These are phyloP conservation scores for Centropus unirufus DNA, from an alignment of 2,113 vertebrate species.

Conservation along the genomic window DNA sequence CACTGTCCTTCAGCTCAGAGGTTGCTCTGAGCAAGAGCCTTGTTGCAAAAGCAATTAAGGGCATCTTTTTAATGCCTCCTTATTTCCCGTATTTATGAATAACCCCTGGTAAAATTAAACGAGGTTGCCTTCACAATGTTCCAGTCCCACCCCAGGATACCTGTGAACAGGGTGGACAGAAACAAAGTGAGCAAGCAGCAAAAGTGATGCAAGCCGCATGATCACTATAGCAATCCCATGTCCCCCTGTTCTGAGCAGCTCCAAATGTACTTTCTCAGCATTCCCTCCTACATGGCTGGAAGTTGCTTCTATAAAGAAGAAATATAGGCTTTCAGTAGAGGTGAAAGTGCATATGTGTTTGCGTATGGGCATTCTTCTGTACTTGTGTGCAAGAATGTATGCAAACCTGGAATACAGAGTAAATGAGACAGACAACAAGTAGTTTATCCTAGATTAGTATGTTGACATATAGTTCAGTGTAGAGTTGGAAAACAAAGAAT, in stretches of 20 bases:
- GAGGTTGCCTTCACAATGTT: neutral
- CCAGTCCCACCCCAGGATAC: neutral
- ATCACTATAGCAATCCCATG: neutral
- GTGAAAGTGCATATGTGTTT: neutral
- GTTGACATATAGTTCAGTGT: constrained; percentile 28
- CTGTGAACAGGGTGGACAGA: neutral
- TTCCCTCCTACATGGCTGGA: neutral
- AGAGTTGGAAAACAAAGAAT: constrained; percentile 53
- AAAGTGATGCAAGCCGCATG: neutral
- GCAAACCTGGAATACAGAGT: neutral
- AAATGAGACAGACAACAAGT: neutral
- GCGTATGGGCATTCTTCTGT: neutral
- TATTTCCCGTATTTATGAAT: neutral
- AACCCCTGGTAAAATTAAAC: neutral
- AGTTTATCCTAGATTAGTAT: neutral
- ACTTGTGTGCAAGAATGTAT: neutral
- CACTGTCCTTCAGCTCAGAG: constrained; percentile 38
- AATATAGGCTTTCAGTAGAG: neutral
- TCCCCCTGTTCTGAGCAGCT: neutral
- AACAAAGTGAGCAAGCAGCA: neutral
- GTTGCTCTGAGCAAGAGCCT: neutral
- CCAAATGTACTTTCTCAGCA: neutral
- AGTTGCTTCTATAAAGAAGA: neutral
- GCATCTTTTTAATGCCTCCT: neutral
- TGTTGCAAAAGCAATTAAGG: neutral